phyloP scores from a whole-genome alignment of 2,888 invertebrate genomes.

The Pollenia griseotomentosa region DNA sequence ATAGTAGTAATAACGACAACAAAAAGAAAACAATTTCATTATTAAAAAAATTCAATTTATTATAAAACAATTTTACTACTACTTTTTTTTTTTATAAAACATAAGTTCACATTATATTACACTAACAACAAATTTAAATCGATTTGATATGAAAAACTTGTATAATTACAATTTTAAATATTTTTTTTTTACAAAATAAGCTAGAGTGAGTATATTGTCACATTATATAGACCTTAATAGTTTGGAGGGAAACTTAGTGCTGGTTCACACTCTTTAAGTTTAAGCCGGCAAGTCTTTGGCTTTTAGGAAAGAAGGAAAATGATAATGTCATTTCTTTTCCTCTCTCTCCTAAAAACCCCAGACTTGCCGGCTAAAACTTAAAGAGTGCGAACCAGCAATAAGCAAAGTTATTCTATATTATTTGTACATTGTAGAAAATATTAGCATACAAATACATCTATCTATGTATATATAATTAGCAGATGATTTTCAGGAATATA shows the following conservation, averaged over 20 bases:
- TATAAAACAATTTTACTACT: too few relatives aligned
- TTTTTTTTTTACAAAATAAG: background rate
- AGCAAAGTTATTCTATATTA: conserved; percentile 7
- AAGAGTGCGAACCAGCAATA: too few relatives aligned
- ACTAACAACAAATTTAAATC: background rate
- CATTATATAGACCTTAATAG: background rate
- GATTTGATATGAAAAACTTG: background rate
- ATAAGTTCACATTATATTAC: background rate
- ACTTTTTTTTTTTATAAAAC: background rate
- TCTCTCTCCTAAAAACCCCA: too few relatives aligned
- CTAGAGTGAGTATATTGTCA: conserved; percentile 4
- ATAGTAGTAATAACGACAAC: too few relatives aligned
- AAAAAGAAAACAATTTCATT: too few relatives aligned
- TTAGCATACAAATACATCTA: background rate
- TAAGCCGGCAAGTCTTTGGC: too few relatives aligned
- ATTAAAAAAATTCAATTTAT: too few relatives aligned
- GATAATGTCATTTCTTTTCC: too few relatives aligned
- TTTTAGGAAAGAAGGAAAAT: too few relatives aligned
- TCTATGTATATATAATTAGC: background rate
- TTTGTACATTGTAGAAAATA: conserved; percentile 32
- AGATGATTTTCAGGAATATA: conserved; percentile 10
- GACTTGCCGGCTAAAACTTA: too few relatives aligned
- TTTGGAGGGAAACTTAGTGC: conserved; percentile 35
- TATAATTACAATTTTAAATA: background rate
- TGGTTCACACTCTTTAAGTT: too few relatives aligned